Percentiles rank a stretch among this genome's conserved stretches.
Conservation (phyloP, 92 coral and sea anemone species). For the Parazoanthus darwini region DNA sequence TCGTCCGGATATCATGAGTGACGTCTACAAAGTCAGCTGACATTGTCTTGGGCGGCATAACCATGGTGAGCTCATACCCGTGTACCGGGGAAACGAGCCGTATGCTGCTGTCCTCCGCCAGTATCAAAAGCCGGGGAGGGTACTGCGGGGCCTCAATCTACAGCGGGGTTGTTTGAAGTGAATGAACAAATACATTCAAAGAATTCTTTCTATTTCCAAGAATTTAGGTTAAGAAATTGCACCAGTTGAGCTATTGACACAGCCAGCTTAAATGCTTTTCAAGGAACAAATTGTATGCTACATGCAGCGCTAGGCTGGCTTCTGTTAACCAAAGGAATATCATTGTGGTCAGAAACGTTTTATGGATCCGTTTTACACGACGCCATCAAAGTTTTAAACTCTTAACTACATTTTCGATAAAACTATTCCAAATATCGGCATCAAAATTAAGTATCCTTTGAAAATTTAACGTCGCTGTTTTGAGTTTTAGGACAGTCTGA, state of each 20-base stretch:
- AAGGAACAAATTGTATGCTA: background rate
- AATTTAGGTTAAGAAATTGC: background rate
- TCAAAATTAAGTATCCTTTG: too few relatives aligned
- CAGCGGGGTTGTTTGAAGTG: slow-evolving; percentile 16
- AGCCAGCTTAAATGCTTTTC: background rate
- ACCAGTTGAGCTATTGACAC: background rate
- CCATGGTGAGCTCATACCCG: slow-evolving; percentile 82
- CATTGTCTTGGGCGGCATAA: slow-evolving; percentile 83
- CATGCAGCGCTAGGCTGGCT: too few relatives aligned
- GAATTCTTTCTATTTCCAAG: background rate
- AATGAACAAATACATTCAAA: background rate
- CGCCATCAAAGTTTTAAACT: too few relatives aligned
- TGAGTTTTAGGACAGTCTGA: too few relatives aligned
- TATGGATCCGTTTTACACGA: too few relatives aligned
- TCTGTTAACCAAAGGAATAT: too few relatives aligned
- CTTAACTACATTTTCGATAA: too few relatives aligned
- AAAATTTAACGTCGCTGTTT: too few relatives aligned
- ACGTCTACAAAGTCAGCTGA: slow-evolving; percentile 72
- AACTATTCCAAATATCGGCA: too few relatives aligned
- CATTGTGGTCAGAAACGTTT: too few relatives aligned
- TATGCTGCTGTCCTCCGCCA: slow-evolving; percentile 90
- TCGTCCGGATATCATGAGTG: slow-evolving; percentile 84
- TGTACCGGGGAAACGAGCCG: slow-evolving; percentile 91
- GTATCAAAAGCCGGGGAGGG: slow-evolving; percentile 80
- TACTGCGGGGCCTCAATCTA: slow-evolving; percentile 78